Evolutionary conservation across 2,888 invertebrate species (phyloP), one percentile per base, ranked within the genome.

Genomic region (Thereva nobilitata): DNA sequence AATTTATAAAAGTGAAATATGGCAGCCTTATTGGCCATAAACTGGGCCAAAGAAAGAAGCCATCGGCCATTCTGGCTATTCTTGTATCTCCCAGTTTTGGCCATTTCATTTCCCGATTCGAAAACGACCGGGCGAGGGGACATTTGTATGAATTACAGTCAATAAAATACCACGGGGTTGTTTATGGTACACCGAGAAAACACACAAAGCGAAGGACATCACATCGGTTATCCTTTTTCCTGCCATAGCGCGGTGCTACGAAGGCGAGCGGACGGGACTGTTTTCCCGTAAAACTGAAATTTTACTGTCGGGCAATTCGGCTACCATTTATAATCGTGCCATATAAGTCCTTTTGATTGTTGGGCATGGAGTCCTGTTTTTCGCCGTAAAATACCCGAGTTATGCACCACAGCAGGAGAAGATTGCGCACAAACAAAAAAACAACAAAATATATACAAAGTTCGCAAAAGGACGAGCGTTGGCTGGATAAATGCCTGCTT

Each of bases 81-180:
- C 45, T 54, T 53, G 37, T 38, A 53, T 64, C 35, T 54, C 4
- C 53, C 12, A 54, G 40, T n/a, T 38, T 53, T 42, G 59, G 61
- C 64, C 57, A 67, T 67, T 69, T 64, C 67, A 56, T 64, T 54
- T 68, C 59, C 56, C 42, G 68, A 66, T 66, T 63, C 66, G 56
- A 66, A 50, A 66, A 66, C 53, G 49, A 59, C 57, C 54, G 61
- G 54, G 55, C 67, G 54, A 67, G 66, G 67, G 66, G 69, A 67
- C 67, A 69, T 67, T 69, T 69, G 67, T 69, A 69, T 69, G 69
- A 69, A 69, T 69, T 69, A 69, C 69, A 69, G 67, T 69, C 69
- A 69, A 69, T 69, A 67, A 69, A 69, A 67, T 65, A 69, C 69
- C 69, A 69, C 69, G 67, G 66, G 69, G 69, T 69, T 69, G 67